These are phyloP conservation scores for Augochlora pura DNA, from an alignment of 1,140 invertebrate species.

Conservation along the genomic window DNA sequence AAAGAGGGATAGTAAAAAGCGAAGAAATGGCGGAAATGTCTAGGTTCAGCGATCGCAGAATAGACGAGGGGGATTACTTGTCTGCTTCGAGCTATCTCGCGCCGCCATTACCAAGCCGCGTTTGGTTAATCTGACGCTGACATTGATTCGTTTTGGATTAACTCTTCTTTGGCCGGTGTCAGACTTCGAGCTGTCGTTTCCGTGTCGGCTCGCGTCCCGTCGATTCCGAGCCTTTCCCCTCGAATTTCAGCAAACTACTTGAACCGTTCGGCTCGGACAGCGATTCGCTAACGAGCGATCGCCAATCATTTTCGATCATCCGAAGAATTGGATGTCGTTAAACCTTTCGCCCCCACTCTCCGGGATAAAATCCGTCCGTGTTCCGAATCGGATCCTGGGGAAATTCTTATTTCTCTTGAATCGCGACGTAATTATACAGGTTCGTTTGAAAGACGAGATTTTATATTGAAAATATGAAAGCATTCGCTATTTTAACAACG, in stretches of 20 bases:
- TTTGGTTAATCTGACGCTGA: constrained; percentile 55
- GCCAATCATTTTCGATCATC: too few relatives aligned
- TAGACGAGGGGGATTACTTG: constrained; percentile 39
- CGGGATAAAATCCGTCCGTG: too few relatives aligned
- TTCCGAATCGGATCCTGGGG: too few relatives aligned
- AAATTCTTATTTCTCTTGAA: too few relatives aligned
- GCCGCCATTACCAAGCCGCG: constrained; percentile 27
- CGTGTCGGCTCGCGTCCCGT: constrained; percentile 14
- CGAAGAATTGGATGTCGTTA: too few relatives aligned
- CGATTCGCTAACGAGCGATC: neutral
- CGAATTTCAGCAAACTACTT: neutral
- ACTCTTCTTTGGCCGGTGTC: constrained; percentile 32
- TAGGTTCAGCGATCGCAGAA: constrained; percentile 26
- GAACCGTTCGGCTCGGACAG: neutral
- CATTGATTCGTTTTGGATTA: constrained; percentile 57
- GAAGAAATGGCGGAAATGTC: neutral
- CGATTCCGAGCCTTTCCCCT: neutral
- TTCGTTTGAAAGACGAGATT: too few relatives aligned
- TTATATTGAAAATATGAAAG: too few relatives aligned
- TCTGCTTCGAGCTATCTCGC: constrained; percentile 4
- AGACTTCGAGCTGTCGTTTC: constrained; percentile 12
- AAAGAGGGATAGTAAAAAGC: too few relatives aligned
- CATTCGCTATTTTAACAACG: too few relatives aligned
- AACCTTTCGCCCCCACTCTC: too few relatives aligned
- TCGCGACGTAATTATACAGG: too few relatives aligned